Evolutionary conservation across 2,113 vertebrate genomes (phyloP), one percentile per base, ranked within the genome.

Genomic region (Ancistrus triradiatus): DNA sequence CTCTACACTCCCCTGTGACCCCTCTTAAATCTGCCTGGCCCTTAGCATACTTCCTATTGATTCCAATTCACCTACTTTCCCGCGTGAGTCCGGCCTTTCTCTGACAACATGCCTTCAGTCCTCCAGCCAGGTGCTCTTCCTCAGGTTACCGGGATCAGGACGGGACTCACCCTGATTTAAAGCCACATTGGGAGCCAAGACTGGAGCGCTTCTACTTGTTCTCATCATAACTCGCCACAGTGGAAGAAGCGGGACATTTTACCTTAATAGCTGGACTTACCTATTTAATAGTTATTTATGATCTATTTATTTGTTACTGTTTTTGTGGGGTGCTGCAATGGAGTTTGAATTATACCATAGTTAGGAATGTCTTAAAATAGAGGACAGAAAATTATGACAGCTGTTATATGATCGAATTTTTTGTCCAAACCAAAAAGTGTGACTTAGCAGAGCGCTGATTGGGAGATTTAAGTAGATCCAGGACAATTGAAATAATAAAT

Each of bases 1-100:
- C 69, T 74, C 57, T 59, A 89, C 90, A 82, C 86, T 90, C 61
- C 89, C 90, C 68, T 93, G 91, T 78, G 87, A 90, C 80, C 92
- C n/a, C 91, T 70, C 86, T 90, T 83, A 90, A 81, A 84, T 63
- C 84, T 85, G 73, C 89, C 89, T 37, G 78, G 82, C 65, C 85
- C 87, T 74, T 91, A 89, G 81, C 72, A 70, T 40, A 61, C 66
- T 63, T 14, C 2, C n/a, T n/a, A n/a, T n/a, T n/a, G n/a, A n/a
- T n/a, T n/a, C n/a, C n/a, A n/a, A n/a, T n/a, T n/a, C n/a, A n/a
- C 37, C 47, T 33, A 7, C 6, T 14, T 14, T 22, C 15, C 19
- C 9, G n/a, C 17, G 7, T 37, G 13, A 13, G 14, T 33, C n/a
- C 15, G 19, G 15, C 14, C 31, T 14, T 43, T 48, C n/a, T n/a